Percentiles rank a stretch among this genome's conserved stretches.
Conservation (phyloP, 2,888 invertebrate genomes). For the Acleris laterana region DNA sequence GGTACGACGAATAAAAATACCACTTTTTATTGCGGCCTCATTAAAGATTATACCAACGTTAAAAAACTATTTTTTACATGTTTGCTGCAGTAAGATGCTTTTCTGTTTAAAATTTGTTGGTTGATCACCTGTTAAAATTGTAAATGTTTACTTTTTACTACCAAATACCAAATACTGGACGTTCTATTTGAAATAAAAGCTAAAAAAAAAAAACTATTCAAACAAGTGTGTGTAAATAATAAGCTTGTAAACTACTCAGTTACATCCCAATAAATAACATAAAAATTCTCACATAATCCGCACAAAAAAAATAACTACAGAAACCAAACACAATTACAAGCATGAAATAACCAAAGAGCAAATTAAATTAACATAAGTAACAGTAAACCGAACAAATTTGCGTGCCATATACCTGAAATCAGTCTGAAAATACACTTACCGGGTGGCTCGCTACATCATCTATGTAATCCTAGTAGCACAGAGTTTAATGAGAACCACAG, state of each 20-base stretch:
- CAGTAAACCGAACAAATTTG: slow-evolving; percentile 33
- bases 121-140: too few relatives aligned
- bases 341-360: slow-evolving; percentile 39
- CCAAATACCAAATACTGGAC: too few relatives aligned
- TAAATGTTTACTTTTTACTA: too few relatives aligned
- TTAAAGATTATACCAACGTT: too few relatives aligned
- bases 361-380: slow-evolving; percentile 41
- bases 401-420: slow-evolving; percentile 63
- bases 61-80: too few relatives aligned
- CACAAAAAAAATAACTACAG: slow-evolving; percentile 29
- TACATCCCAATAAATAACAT: neutral
- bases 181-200: too few relatives aligned
- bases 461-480: slow-evolving; percentile 61
- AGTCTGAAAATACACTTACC: slow-evolving; percentile 66
- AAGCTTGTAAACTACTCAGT: too few relatives aligned
- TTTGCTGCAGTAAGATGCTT: too few relatives aligned
- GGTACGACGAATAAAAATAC: neutral
- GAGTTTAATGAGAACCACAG: slow-evolving; percentile 56
- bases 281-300: neutral
- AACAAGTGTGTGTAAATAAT: too few relatives aligned
- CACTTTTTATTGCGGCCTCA: too few relatives aligned
- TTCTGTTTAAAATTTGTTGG: too few relatives aligned
- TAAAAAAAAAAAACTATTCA: too few relatives aligned
- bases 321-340: slow-evolving; percentile 42
- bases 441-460: slow-evolving; percentile 56